Evolutionary conservation across 2,113 vertebrate species (phyloP).

Genomic region (Acanthochromis polyacanthus): DNA sequence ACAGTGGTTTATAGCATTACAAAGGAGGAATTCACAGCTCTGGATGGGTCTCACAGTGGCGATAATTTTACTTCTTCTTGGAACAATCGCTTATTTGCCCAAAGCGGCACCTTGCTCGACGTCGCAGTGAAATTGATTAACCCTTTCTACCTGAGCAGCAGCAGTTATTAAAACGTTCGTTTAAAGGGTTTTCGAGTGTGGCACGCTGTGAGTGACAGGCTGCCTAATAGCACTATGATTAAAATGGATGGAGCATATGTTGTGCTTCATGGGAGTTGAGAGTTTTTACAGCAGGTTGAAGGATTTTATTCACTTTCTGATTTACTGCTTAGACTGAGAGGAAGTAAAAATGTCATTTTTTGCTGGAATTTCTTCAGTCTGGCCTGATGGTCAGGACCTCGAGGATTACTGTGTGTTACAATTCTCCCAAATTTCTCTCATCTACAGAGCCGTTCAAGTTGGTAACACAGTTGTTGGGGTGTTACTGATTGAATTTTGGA

Average conservation of each 20-base stretch:
- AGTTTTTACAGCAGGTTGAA: too few species aligned
- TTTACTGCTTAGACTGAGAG: not conserved
- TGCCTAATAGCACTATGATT: conserved; percentile 5
- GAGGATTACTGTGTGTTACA: too few species aligned
- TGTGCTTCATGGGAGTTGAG: not conserved
- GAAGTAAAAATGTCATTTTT: not conserved
- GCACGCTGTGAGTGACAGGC: not conserved
- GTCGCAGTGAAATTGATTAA: not conserved
- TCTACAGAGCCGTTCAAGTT: too few species aligned
- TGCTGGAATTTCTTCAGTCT: not conserved
- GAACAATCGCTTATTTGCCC: not conserved
- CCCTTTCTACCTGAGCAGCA: not conserved
- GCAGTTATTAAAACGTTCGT: not conserved
- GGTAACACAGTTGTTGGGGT: too few species aligned
- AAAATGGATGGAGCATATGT: not conserved
- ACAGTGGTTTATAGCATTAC: not conserved
- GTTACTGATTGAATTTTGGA: too few species aligned
- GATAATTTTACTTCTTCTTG: not conserved
- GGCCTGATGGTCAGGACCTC: not conserved
- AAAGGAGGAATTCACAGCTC: not conserved
- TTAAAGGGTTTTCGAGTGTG: conserved; percentile 1
- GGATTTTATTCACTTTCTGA: not conserved
- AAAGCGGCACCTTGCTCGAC: not conserved
- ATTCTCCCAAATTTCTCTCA: too few species aligned
- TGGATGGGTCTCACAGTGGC: not conserved